Percentiles rank a stretch among this genome's conserved stretches.
phyloP scores from a whole-genome alignment of 2,797 vertebrate species.

The Discoglossus pictus region DNA sequence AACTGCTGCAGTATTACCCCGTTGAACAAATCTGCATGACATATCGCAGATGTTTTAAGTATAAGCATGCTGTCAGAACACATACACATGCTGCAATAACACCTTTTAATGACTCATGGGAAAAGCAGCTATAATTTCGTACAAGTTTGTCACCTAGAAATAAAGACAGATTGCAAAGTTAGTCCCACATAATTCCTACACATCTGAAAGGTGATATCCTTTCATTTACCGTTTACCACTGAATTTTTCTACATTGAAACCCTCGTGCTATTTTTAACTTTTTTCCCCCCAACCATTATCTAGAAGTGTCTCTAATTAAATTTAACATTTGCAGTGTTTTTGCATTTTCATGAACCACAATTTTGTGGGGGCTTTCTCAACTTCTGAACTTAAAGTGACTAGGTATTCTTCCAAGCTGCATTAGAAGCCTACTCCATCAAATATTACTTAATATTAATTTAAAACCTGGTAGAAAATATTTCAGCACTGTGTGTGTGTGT shows the following conservation, averaged over 20 bases:
- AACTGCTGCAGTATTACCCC: constrained; percentile 22
- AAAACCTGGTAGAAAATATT: too few species aligned
- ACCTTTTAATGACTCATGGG: constrained; percentile 42
- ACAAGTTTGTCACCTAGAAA: constrained; percentile 38
- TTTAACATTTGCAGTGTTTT: not conserved
- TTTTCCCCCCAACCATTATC: not conserved
- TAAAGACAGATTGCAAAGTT: constrained; percentile 10
- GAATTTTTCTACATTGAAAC: not conserved
- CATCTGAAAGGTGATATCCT: constrained; percentile 17
- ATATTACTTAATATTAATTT: too few species aligned
- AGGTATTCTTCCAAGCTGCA: too few species aligned
- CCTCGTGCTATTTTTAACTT: not conserved
- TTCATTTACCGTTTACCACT: constrained; percentile 1
- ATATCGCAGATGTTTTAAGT: constrained; percentile 52
- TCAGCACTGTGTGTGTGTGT: not conserved
- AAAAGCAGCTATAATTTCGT: constrained; percentile 47
- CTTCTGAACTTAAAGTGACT: too few species aligned
- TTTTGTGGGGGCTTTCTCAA: constrained; percentile 6
- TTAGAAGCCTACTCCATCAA: too few species aligned
- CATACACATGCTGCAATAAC: constrained; percentile 29
- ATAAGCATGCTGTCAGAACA: constrained; percentile 45
- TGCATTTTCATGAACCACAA: too few species aligned
- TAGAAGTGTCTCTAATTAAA: not conserved
- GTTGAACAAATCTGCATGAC: constrained; percentile 34
- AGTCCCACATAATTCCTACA: constrained; percentile 16